Conservation (phyloP, 2,113 vertebrate species). For the Etheostoma cragini region DNA sequence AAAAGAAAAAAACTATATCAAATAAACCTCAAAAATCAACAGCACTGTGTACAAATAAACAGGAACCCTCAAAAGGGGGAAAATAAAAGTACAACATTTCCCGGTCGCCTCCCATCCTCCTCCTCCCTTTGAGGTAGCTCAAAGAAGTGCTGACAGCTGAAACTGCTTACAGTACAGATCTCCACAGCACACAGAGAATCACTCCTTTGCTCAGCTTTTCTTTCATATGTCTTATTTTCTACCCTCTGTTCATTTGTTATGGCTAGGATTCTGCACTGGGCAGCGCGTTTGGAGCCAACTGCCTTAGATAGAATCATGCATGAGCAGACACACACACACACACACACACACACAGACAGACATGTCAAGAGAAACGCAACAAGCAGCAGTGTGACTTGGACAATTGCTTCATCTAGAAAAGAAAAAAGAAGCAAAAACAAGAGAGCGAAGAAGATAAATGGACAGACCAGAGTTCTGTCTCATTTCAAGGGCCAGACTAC, state of each 20-base stretch:
- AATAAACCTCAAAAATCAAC: conserved; percentile 72
- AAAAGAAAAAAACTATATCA: conserved; percentile 46
- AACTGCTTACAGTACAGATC: conserved; percentile 88
- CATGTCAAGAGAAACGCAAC: conserved; percentile 68
- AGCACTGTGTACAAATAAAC: conserved; percentile 82
- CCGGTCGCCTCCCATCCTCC: conserved; percentile 78
- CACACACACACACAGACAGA: conserved; percentile 22
- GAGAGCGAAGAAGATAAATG: conserved; percentile 71
- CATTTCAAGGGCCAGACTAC: conserved; percentile 67
- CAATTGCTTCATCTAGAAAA: conserved; percentile 64
- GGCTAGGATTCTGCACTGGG: conserved; percentile 83
- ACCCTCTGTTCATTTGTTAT: conserved; percentile 83
- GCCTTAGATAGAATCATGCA: conserved; percentile 70
- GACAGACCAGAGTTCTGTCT: conserved; percentile 66
- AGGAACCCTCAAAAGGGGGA: conserved; percentile 90
- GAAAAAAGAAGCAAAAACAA: conserved; percentile 14
- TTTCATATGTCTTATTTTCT: conserved; percentile 85
- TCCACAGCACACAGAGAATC: conserved; percentile 82
- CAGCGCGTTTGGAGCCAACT: conserved; percentile 84
- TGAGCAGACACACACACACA: conserved; percentile 27
- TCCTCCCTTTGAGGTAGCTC: conserved; percentile 81
- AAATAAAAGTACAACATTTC: conserved; percentile 92
- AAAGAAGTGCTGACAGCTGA: conserved; percentile 90
- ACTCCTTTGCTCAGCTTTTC: conserved; percentile 84
- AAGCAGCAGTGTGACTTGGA: conserved; percentile 62